Base-by-base conservation (phyloP, 2,888 invertebrate genomes). In the Drosophila barbarae region DNA sequence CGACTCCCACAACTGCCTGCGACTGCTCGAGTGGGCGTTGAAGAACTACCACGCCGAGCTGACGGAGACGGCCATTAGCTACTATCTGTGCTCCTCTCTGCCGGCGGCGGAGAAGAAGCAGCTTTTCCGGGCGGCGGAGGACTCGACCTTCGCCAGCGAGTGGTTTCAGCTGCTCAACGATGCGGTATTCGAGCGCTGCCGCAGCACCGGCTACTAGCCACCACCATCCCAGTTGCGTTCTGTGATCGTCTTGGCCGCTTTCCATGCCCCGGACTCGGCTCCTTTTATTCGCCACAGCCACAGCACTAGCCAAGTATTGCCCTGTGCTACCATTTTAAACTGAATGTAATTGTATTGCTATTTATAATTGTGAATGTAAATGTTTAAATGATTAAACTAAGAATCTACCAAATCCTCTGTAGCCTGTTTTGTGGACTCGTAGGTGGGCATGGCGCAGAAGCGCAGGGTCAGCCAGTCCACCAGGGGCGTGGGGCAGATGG, bases 401-500 rank as follows among this genome's bases (percentile, higher is more conserved):
- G 42, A 23, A 61, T 63, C 59, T 39, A 64, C 41, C 63, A 51
- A 49, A 38, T 12, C 47, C 56, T 18, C 15, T 9, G 26, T 21
- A 13, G 51, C 9, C 35, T 59, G 15, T 13, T 39, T 46, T 18
- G 59, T 46, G 18, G 63, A 60, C 46, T 61, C 69, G 55, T 80
- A 90, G 13, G 85, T 79, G 8, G 95, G 95, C 90, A 94, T 92
- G 52, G 88, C 90, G 65, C 94, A 90, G 86, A 95, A 95, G 79
- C 89, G 91, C 54, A 91, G 89, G 12, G 93, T 90, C 41, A 95
- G 82, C 90, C 91, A 92, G 79, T 93, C 92, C 34, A 92, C 90
- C 10, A 93, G 46, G 1, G 77, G 81, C 42, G 91, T 90, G 0
- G 95, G 94, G 35, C 92, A 91, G 18, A 92, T 87, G 76, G 90